These are phyloP conservation scores for Excalfactoria chinensis DNA, from an alignment of 2,113 vertebrate genomes.

Conservation along the genomic window DNA sequence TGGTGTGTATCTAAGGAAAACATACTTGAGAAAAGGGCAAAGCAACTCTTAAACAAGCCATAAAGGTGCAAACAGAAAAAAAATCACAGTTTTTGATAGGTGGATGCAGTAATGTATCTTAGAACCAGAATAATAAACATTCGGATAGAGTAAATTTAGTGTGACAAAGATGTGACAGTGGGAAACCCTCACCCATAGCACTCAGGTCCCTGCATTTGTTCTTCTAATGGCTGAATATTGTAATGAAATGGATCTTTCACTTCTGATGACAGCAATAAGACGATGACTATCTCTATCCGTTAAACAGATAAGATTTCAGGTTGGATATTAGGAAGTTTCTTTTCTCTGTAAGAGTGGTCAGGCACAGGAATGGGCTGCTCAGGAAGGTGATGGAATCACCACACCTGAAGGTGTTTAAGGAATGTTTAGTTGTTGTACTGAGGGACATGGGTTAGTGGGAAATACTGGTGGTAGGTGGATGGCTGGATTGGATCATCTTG, in stretches of 20 bases:
- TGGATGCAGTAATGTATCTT: background rate
- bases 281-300: background rate
- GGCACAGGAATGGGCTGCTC: too few relatives aligned
- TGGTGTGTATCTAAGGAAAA: background rate
- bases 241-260: background rate
- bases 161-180: accelerated
- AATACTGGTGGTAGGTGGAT: too few relatives aligned
- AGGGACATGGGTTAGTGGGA: too few relatives aligned
- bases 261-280: background rate
- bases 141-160: background rate
- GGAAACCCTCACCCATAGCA: background rate
- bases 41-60: constrained; percentile 11
- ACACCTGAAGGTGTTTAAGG: too few relatives aligned
- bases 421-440: too few relatives aligned
- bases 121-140: background rate
- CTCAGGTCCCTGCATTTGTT: background rate
- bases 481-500: too few relatives aligned
- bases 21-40: background rate
- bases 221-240: background rate
- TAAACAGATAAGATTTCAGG: background rate
- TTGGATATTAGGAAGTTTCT: too few relatives aligned
- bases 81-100: background rate
- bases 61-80: background rate
- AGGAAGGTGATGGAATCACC: too few relatives aligned
- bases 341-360: too few relatives aligned